Base-by-base conservation (phyloP, 1,140 invertebrate species). In the Ooceraea biroi region DNA sequence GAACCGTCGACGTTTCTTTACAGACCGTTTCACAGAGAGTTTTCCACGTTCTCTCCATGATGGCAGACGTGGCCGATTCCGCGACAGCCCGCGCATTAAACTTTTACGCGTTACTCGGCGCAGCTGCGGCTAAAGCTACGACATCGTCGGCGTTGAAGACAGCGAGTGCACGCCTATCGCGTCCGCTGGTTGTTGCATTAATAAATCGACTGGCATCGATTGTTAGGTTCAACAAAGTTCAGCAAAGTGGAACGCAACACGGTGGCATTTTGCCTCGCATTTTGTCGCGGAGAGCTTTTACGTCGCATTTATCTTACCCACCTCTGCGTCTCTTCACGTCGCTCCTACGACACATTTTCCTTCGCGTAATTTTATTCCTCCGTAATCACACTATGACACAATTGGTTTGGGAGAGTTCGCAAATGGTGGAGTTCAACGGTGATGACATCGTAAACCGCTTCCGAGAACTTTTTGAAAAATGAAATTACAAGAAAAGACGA, bases 181-280 rank as follows among this genome's bases (percentile, higher is more conserved):
- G 76, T 80, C 50, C 76, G 25, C 65, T 36, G 27, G 58, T 77
- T 71, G 76, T 80, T 80, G 65, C 76, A 80, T 80, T 80, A 80
- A 80, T 80, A 80, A 80, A 69, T 80, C 76, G 50, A 80, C 76
- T 22, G 65, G 50, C 50, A 80, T 80, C 76, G 76, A 80, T 80
- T 80, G 65, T 80, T 80, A 80, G 65, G 76, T 80, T 80, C 76
- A 80, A 80, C 76, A 80, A 80, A 80, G 76, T 80, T 80, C 76
- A 80, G 65, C 50, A 80, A 80, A 80, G 65, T 80, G 52, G 76
- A 80, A 25, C 76, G 76, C 50, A 80, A 80, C 52, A 57, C 63
- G 76, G 36, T 52, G 22, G 17, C 52, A 71, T 80, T 80, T 80
- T 41, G 65, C 52, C 50, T 14, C 46, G 27, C 7, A 7, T 36